Base-by-base conservation (phyloP, 2,797 vertebrate genomes). In the Acomys russatus region DNA sequence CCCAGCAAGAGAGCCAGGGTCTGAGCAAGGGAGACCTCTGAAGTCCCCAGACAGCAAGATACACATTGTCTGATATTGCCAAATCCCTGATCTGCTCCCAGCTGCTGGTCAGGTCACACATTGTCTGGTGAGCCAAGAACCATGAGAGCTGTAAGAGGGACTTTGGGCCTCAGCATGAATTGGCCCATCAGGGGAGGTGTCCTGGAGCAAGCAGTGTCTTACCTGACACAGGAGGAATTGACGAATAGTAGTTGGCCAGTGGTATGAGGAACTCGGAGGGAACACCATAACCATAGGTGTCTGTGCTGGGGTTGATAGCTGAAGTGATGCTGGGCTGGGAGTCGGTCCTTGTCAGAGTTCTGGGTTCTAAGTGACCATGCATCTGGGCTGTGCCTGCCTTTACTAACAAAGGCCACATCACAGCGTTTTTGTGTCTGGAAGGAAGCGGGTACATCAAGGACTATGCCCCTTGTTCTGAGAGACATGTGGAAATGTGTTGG, bases 141-240 rank as follows among this genome's bases (percentile, higher is more conserved):
- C 6, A 30, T 1, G 33, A 10, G 35, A 18, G 30, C 15, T n/a
- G 28, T 18, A 28, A 51, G 85, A 74, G 44, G 3, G 56, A 51
- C 6, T 4, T 49, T 33, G 35, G 63, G 68, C 5, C 54, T 44
- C 4, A 5, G 3, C 20, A 12, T 71, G 22, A 86, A 78, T 2
- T 44, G 14, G 5, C 18, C 35, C 7, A 82, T 30, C 80, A 74
- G 71, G 71, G 82, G 79, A 61, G 61, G 64, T 54, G 80, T 92
- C 90, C 78, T 71, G 70, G 93, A 92, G 84, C 86, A 96, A 59
- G 56, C 8, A 64, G 54, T 3, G 1, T 11, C 74, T 93, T 59
- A 25, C 10, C 8, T 22, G 35, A 30, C 51, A 63, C 25, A 78
- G 20, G 1, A 68, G 54, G 54, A 35, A 84, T 49, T 12, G 64